phyloP scores from a whole-genome alignment of 2,113 vertebrate species.

The Mola mola region DNA sequence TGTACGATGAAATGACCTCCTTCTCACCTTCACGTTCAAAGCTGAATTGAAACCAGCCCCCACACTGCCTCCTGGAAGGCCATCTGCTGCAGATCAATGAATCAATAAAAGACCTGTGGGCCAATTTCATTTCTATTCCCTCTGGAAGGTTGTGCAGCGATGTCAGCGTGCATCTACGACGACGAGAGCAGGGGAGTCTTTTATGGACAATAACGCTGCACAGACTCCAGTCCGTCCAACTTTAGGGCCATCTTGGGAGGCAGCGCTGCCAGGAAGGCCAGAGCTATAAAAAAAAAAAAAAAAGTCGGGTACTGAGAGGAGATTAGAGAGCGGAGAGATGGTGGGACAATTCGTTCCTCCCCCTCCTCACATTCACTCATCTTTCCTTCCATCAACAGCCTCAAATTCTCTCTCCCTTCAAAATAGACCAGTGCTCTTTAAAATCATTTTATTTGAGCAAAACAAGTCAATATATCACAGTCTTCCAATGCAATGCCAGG shows the following conservation, averaged over 20 bases:
- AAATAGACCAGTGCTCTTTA: conserved; percentile 59
- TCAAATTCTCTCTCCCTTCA: conserved; percentile 3
- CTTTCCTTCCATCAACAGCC: conserved; percentile 16
- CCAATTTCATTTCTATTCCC: conserved; percentile 13
- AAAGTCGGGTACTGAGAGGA: conserved; percentile 45
- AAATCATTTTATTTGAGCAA: conserved; percentile 82
- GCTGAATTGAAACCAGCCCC: too few species aligned
- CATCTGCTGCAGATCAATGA: conserved; percentile 31
- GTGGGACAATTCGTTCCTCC: conserved; percentile 12
- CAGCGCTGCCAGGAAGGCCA: conserved; percentile 44
- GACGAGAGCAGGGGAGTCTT: conserved; percentile 30
- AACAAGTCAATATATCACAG: conserved; percentile 69
- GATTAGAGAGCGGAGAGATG: conserved; percentile 37
- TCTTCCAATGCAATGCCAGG: conserved; percentile 69
- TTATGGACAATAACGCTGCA: conserved; percentile 50
- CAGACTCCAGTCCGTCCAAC: not conserved
- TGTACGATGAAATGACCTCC: too few species aligned
- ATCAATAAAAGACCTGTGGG: conserved; percentile 9
- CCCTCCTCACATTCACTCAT: not conserved
- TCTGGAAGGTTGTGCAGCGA: not conserved
- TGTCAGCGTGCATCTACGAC: conserved; percentile 6
- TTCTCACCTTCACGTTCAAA: too few species aligned
- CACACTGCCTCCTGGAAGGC: too few species aligned
- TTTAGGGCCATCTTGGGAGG: conserved; percentile 60
- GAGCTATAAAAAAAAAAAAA: conserved; percentile 52